Evolutionary conservation across 2,888 invertebrate genomes (phyloP).

Genomic region (Trypoxylon attenuatum): DNA sequence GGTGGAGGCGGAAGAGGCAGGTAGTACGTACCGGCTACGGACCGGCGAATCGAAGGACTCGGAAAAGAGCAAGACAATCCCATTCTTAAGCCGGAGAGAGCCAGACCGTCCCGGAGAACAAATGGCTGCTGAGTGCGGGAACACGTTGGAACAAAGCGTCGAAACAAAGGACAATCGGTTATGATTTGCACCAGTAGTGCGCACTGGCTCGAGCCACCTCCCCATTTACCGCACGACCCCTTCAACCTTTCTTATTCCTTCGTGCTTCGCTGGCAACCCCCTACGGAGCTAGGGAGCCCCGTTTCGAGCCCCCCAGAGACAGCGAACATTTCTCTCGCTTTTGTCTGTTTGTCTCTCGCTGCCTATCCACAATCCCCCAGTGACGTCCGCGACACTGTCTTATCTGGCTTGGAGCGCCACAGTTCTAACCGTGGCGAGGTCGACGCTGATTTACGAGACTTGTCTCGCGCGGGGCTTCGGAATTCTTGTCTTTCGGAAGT

Average conservation of each 20-base stretch:
- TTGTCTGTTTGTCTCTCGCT: conserved; percentile 31
- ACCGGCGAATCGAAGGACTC: neutral
- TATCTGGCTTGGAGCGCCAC: conserved; percentile 41
- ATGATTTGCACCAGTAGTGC: conserved; percentile 48
- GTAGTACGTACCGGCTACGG: neutral
- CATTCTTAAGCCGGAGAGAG: conserved; percentile 39
- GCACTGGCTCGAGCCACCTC: conserved; percentile 23
- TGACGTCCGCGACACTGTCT: conserved; percentile 39
- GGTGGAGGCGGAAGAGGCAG: neutral
- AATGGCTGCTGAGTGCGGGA: conserved; percentile 47
- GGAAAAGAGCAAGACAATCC: conserved; percentile 35
- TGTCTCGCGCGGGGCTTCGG: too few relatives aligned
- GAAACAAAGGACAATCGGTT: conserved; percentile 63
- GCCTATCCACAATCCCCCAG: conserved; percentile 18
- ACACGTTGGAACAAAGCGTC: conserved; percentile 55
- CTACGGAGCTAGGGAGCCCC: too few relatives aligned
- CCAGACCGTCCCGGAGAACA: conserved; percentile 27
- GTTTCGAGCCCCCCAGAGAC: conserved; percentile 25
- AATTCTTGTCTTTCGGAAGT: too few relatives aligned
- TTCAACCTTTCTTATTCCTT: neutral
- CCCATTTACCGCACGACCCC: conserved; percentile 19
- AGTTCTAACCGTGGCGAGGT: conserved; percentile 43
- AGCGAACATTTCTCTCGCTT: conserved; percentile 49
- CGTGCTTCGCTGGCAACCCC: conserved; percentile 11
- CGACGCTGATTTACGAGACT: conserved; percentile 45